Evolutionary conservation across 1,140 invertebrate genomes (phyloP), one percentile per base, ranked within the genome.

Genomic region (Drosophila santomea): DNA sequence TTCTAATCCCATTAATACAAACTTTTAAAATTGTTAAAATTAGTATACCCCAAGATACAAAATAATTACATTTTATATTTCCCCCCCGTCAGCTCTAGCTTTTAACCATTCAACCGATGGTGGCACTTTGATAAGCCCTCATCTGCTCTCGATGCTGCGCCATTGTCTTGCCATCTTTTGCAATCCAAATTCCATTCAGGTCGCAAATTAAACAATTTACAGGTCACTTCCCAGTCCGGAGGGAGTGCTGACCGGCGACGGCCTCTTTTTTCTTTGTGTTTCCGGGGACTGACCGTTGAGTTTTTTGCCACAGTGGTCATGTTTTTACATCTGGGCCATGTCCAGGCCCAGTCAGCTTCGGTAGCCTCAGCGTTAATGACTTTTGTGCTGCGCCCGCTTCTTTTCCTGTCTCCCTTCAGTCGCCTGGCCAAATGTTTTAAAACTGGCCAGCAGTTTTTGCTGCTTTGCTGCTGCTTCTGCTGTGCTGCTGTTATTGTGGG

Each of bases 311-410:
- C 84, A 83, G 79, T 86, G 83, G 83, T 86, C 84, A 76, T 88
- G 84, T 88, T 89, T 88, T 89, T 86, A 86, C 83, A 88, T 83
- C 82, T 86, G 82, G 82, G 82, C 82, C 83, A 86, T 88, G 82
- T 88, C 82, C 82, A 82, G 75, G 69, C 74, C 80, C 80, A 72
- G 68, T 72, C 68, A 72, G 68, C 68, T 44, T 72, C 68, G 77
- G 81, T 77, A 76, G 78, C 78, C 82, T 72, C 73, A 44, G 83
- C 84, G 84, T 89, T 89, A 89, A 89, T 89, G 84, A 89, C 84
- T 89, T 90, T 90, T 89, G 84, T 88, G 84, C 84, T 77, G 68
- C 64, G 61, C 79, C 79, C 79, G 32, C 76, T 73, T 15, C 28
- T 36, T 28, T 41, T 32, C 32, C 69, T 10, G 28, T 38, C 5